Conservation (phyloP, 2,888 invertebrate species). For the Polyommatus iphigenia region DNA sequence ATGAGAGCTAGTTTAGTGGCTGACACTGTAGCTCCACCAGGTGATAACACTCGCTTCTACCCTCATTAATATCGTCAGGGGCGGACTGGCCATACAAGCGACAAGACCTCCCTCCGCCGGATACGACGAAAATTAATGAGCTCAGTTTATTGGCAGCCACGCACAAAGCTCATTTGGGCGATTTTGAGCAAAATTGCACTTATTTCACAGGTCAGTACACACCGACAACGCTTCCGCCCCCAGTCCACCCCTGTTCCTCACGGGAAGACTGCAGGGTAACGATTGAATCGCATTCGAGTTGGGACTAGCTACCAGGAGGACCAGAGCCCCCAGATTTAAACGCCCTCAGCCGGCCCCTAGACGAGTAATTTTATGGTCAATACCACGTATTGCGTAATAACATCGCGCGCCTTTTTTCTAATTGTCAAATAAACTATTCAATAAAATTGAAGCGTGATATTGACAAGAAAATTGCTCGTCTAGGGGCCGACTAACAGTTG, state of each 20-base stretch:
- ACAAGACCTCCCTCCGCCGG: constrained; percentile 78
- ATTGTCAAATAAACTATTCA: too few species aligned
- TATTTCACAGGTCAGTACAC: constrained; percentile 80
- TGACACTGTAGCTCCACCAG: constrained; percentile 72
- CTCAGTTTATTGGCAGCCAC: constrained; percentile 81
- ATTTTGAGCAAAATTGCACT: constrained; percentile 81
- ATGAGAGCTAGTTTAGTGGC: constrained; percentile 44
- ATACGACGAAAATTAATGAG: constrained; percentile 81
- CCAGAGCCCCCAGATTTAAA: background rate
- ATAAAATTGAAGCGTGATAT: too few species aligned
- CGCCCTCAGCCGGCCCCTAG: too few species aligned
- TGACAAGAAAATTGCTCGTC: too few species aligned
- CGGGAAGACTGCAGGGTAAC: constrained; percentile 79
- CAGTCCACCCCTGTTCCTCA: constrained; percentile 79
- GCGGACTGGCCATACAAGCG: constrained; percentile 82
- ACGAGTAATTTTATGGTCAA: too few species aligned
- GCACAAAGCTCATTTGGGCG: constrained; percentile 81
- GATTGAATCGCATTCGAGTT: constrained; percentile 68
- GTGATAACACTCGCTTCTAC: constrained; percentile 75
- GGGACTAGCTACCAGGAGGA: constrained; percentile 27
- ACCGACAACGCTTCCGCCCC: constrained; percentile 75
- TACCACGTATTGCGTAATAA: too few species aligned
- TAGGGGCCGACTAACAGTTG: too few species aligned
- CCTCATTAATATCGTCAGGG: constrained; percentile 81
- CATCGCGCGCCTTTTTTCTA: too few species aligned